These are phyloP conservation scores for Ophthalmolycus amberensis DNA, from an alignment of 2,113 vertebrate species.

Conservation along the genomic window DNA sequence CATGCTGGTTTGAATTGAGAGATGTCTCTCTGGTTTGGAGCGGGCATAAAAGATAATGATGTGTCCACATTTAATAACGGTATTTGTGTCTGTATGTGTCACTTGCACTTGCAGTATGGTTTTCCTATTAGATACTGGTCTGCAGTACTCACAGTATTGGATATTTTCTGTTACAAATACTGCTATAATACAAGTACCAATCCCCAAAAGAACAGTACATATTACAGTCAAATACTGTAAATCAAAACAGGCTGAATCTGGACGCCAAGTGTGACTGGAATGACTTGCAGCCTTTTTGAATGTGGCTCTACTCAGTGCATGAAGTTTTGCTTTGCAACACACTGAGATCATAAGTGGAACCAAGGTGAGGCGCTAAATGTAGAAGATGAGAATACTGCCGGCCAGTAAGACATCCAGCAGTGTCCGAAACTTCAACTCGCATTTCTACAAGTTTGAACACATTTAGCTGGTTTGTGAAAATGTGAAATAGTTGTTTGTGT, in stretches of 20 bases:
- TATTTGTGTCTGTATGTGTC: background rate
- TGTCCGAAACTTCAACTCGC: background rate
- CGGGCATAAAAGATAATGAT: background rate
- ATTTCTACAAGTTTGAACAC: background rate
- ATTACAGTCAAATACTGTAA: background rate
- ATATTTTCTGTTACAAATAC: background rate
- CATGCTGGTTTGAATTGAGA: too few relatives aligned
- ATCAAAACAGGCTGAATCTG: constrained; percentile 7
- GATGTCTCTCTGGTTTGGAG: background rate
- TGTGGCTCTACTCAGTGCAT: constrained; percentile 8
- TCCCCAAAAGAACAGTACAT: background rate
- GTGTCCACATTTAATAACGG: background rate
- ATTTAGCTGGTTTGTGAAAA: background rate
- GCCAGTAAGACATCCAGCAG: background rate
- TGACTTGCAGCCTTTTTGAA: constrained; percentile 18
- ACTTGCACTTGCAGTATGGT: background rate
- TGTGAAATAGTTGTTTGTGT: background rate
- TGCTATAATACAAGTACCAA: background rate
- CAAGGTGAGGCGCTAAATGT: constrained; percentile 2
- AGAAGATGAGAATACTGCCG: background rate
- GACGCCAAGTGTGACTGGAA: background rate
- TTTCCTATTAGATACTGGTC: background rate
- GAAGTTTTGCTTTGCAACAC: constrained; percentile 10
- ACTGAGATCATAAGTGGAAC: constrained; percentile 1
- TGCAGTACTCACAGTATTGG: background rate